Evolutionary conservation across 2,113 vertebrate species (phyloP).

Genomic region (Malurus elegans): DNA sequence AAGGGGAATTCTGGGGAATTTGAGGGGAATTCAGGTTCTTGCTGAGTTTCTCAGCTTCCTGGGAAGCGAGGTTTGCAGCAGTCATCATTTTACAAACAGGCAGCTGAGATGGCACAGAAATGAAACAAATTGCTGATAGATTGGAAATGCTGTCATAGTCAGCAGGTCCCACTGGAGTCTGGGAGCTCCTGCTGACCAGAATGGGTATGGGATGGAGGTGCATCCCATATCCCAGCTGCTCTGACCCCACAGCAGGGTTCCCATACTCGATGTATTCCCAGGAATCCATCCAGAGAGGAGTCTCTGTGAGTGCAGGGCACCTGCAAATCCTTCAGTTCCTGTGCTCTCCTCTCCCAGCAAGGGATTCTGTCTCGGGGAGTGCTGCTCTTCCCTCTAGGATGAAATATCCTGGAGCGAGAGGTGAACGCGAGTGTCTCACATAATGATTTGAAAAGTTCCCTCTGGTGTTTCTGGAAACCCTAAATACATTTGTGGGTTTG

Average conservation of each 20-base stretch:
- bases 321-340: background rate
- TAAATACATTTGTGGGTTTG: background rate
- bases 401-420: background rate
- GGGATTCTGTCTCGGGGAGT: background rate
- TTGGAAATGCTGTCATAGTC: background rate
- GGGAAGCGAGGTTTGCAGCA: background rate
- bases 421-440: fast-evolving
- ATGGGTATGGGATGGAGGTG: background rate
- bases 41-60: background rate
- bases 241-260: background rate
- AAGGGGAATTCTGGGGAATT: background rate
- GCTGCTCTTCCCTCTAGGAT: background rate
- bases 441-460: background rate
- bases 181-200: background rate
- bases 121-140: background rate
- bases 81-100: background rate
- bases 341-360: background rate
- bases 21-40: background rate
- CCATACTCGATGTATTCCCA: fast-evolving
- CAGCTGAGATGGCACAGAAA: background rate
- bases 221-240: background rate
- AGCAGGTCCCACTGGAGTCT: background rate
- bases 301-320: background rate
- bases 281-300: background rate
- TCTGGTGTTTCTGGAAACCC: background rate